Evolutionary conservation across 2,797 vertebrate genomes (phyloP), one percentile per base, ranked within the genome.

Genomic region (Agapornis canus): DNA sequence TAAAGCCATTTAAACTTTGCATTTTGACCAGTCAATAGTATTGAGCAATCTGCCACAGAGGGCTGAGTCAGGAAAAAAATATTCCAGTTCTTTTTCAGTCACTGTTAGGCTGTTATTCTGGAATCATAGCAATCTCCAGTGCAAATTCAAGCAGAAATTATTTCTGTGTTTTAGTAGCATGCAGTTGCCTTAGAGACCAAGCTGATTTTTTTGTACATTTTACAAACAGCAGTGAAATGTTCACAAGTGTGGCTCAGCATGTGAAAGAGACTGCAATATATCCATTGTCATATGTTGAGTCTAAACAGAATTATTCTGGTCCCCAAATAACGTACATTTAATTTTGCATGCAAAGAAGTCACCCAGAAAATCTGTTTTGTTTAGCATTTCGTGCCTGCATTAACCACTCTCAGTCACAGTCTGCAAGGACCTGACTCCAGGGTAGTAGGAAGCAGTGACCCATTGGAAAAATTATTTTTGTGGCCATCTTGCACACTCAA

Each of bases 1-100:
- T 72, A 88, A 91, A 93, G 32, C 37, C 23, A 66, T 86, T 91
- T 94, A 76, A 72, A 78, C 92, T 84, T 59, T 82, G 49, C 43
- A 52, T 93, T 96, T 92, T 52, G 31, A 77, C 69, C 65, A 70
- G 63, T 94, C 89, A 45, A 86, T 86, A 94, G 19, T 88, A 88
- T 81, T 86, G 93, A 95, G 31, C 84, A 91, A 86, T 83, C 32
- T 69, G 40, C 61, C 82, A 66, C 20, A 56, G 47, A 83, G 17
- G 35, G 61, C 65, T 91, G 69, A 93, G 49, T 92, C 47, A 82
- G 85, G 77, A 83, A 86, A 90, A 35, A 89, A 69, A 60, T 56
- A 91, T 27, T 86, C 56, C 51, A 40, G 79, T 56, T 45, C 39
- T 86, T 68, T 85, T 94, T 81, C 37, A 40, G 37, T 70, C 0